phyloP scores from a whole-genome alignment of 1,140 invertebrate species.

The Aphelenchoides besseyi region DNA sequence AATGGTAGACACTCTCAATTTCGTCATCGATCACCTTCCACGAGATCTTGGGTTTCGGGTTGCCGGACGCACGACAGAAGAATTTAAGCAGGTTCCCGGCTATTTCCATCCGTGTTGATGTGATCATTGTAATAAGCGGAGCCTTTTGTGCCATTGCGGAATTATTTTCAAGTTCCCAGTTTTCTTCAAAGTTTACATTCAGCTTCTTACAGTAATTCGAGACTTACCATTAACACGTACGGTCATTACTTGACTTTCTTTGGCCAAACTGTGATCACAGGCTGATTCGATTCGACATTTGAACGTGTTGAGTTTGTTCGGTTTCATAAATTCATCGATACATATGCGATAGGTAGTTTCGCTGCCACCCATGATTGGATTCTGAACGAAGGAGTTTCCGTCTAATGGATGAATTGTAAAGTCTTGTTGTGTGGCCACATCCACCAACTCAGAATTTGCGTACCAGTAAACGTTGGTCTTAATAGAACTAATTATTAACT shows the following conservation, averaged over 20 bases:
- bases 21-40: constrained; percentile 16
- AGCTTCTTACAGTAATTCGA: too few species aligned
- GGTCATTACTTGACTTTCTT: background rate
- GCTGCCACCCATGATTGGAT: too few species aligned
- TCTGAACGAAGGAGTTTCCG: too few species aligned
- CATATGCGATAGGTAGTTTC: background rate
- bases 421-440: background rate
- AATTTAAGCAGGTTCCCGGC: constrained; percentile 11
- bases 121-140: constrained; percentile 8
- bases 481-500: background rate
- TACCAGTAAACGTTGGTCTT: background rate
- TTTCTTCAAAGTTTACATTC: too few species aligned
- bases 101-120: constrained; percentile 13
- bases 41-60: background rate
- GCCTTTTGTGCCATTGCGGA: background rate
- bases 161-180: background rate
- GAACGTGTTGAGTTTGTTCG: background rate
- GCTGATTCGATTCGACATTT: background rate
- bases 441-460: background rate
- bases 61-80: constrained; percentile 12
- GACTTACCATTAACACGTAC: background rate
- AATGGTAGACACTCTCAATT: background rate
- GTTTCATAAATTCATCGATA: background rate
- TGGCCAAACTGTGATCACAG: background rate
- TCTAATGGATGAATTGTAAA: too few species aligned